A percentile compares a stretch with the other conserved stretches of the same genome.
These are phyloP conservation scores for Chiloscyllium plagiosum DNA, from an alignment of 2,113 vertebrate species.

Conservation along the genomic window DNA sequence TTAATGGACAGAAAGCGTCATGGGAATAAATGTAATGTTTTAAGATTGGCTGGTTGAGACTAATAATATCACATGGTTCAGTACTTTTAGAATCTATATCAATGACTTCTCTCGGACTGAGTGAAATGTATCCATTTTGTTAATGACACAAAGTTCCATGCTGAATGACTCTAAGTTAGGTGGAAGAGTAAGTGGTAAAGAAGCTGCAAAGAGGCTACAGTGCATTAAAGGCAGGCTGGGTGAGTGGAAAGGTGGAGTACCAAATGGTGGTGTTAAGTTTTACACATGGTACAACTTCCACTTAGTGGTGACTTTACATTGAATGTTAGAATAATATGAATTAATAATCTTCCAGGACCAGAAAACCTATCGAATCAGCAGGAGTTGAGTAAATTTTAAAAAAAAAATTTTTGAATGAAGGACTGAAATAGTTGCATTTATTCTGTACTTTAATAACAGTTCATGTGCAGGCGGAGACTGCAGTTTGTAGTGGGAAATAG, in stretches of 20 bases:
- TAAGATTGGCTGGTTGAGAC: background rate
- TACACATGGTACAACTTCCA: no score
- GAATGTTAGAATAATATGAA: no score
- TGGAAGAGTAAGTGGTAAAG: background rate
- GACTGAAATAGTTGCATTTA: background rate
- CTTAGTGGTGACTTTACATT: no score
- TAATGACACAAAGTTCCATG: no score
- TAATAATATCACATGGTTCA: background rate
- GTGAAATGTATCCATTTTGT: background rate
- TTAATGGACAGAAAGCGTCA: background rate
- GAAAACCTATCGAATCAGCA: no score
- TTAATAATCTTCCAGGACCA: no score
- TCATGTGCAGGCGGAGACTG: background rate
- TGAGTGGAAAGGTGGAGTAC: background rate
- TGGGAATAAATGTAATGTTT: background rate
- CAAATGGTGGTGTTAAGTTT: no score
- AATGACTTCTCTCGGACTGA: background rate
- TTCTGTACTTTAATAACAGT: background rate
- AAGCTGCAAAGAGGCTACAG: background rate
- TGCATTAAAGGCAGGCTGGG: background rate
- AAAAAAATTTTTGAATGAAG: no score
- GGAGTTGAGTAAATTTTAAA: no score
- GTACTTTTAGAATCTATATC: background rate
- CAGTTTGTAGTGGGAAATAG: background rate
- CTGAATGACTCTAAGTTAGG: no score